Conservation (phyloP, 2,797 vertebrate genomes). For the Tragelaphus oryx region DNA sequence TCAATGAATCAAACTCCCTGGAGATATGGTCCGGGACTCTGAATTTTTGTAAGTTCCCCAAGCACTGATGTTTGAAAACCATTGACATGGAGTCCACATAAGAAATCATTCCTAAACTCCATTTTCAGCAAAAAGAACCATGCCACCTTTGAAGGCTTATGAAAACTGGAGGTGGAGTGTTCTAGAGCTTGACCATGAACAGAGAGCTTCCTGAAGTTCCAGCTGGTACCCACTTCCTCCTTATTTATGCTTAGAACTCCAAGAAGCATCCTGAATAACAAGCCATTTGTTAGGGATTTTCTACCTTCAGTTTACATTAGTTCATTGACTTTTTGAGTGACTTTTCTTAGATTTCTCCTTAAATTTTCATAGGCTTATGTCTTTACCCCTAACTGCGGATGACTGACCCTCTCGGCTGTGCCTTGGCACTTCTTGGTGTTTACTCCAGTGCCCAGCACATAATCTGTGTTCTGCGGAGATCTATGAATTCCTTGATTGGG, state of each 20-base stretch:
- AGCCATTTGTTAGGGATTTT: background rate
- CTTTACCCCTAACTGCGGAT: background rate
- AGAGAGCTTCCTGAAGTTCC: background rate
- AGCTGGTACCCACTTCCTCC: rapidly evolving
- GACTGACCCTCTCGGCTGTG: background rate
- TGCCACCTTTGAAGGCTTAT: background rate
- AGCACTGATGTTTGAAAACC: background rate
- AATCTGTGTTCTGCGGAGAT: background rate
- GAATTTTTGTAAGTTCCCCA: background rate
- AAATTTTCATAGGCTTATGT: background rate
- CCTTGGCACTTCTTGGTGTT: background rate
- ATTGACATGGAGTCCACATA: background rate
- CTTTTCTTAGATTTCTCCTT: background rate
- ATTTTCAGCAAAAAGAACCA: background rate
- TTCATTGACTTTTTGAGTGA: background rate
- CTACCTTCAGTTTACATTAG: background rate
- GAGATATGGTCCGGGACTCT: background rate
- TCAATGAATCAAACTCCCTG: background rate
- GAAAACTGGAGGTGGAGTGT: background rate
- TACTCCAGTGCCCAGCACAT: background rate
- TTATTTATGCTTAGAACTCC: background rate
- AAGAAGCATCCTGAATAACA: background rate
- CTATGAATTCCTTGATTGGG: background rate
- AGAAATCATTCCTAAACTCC: background rate
- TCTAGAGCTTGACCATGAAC: background rate